Evolutionary conservation across 2,797 vertebrate species (phyloP).

Genomic region (Falco berigora): DNA sequence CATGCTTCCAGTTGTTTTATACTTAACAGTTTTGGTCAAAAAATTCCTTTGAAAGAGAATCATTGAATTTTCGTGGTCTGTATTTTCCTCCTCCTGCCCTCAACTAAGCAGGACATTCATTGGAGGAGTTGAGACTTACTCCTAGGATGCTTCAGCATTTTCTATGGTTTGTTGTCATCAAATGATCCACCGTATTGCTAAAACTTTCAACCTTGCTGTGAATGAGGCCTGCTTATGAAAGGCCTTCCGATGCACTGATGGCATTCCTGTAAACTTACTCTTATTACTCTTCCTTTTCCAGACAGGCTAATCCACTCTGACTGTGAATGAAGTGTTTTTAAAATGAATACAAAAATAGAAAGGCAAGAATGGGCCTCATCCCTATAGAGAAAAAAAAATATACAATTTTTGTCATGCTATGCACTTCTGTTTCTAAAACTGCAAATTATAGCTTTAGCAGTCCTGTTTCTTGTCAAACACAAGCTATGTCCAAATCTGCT

Average conservation of each 20-base stretch:
- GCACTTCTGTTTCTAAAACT: background rate
- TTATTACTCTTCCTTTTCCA: background rate
- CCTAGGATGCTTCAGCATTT: background rate
- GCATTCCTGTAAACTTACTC: slow-evolving; percentile 18
- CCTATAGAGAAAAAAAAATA: background rate
- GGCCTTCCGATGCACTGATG: background rate
- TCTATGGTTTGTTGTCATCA: background rate
- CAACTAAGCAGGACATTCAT: background rate
- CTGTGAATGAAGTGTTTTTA: background rate
- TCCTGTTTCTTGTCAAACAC: slow-evolving; percentile 16
- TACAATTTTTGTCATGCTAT: background rate
- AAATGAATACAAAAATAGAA: slow-evolving; percentile 34
- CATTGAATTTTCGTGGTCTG: background rate
- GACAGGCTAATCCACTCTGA: background rate
- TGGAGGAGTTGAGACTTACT: background rate
- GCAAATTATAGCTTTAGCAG: background rate
- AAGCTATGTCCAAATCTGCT: background rate
- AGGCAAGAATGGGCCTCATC: background rate
- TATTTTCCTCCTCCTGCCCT: background rate
- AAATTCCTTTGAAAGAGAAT: background rate
- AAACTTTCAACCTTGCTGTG: background rate
- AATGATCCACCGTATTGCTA: background rate
- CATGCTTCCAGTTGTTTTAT: background rate
- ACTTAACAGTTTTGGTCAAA: background rate
- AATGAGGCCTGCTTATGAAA: background rate